Conservation (phyloP, 2,113 vertebrate species). For the Petrocephalus zakoni region DNA sequence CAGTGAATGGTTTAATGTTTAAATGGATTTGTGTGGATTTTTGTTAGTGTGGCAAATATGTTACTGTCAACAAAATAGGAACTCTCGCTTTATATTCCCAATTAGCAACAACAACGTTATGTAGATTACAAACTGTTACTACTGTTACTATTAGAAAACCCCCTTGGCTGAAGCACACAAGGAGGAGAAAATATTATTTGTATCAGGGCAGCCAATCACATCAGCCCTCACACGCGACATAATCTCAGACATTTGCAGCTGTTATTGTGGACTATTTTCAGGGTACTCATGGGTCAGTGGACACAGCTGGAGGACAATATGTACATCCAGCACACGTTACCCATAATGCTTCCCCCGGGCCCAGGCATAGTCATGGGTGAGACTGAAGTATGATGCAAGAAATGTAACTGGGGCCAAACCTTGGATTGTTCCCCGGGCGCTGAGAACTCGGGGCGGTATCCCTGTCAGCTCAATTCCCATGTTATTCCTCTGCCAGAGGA, state of each 20-base stretch:
- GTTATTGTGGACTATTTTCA: background rate
- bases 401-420: background rate
- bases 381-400: background rate
- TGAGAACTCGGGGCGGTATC: background rate
- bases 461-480: background rate
- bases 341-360: background rate
- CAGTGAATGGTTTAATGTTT: background rate
- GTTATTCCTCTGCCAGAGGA: background rate
- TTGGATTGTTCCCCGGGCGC: background rate
- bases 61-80: background rate
- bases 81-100: background rate
- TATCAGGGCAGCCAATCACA: background rate
- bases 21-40: background rate
- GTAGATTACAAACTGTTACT: background rate
- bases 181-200: background rate
- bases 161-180: background rate
- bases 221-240: background rate
- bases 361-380: slow-evolving; percentile 17
- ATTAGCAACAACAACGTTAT: background rate
- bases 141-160: background rate
- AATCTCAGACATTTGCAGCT: background rate
- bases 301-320: background rate
- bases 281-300: background rate
- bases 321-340: background rate
- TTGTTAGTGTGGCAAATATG: background rate